A percentile compares a stretch with the other conserved stretches of the same genome.
Conservation (phyloP, 2,113 vertebrate genomes). For the Rallus limicola region DNA sequence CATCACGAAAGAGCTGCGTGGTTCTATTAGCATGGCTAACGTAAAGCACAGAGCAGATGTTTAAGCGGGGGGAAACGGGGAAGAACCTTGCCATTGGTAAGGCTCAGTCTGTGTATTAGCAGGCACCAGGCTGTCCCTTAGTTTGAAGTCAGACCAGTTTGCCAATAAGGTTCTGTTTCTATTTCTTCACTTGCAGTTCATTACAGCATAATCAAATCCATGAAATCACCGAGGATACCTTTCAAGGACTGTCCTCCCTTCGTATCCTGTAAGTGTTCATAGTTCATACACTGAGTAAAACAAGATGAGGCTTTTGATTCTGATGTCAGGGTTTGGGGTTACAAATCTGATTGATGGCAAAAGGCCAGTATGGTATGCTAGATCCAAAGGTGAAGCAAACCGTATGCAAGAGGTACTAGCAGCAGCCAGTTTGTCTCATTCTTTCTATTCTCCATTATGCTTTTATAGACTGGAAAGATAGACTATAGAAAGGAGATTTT, state of each 20-base stretch:
- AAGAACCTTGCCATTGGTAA: neutral
- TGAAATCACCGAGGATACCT: conserved; percentile 85
- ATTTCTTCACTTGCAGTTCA: conserved; percentile 75
- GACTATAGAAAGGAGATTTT: too few relatives aligned
- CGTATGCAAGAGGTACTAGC: neutral
- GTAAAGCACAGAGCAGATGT: neutral
- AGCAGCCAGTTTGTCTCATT: neutral
- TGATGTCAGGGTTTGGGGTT: neutral
- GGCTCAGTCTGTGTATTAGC: neutral
- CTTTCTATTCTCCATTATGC: neutral
- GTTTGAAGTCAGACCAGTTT: neutral
- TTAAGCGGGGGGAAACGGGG: neutral
- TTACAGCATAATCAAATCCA: conserved; percentile 92
- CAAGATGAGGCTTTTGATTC: neutral
- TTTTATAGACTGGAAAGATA: neutral
- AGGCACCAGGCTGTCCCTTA: neutral
- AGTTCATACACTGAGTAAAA: neutral
- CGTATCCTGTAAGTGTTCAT: conserved; percentile 87
- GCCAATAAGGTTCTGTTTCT: neutral
- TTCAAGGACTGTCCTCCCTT: conserved; percentile 86
- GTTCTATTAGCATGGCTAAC: neutral
- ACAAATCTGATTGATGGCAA: neutral
- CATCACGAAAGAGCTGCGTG: neutral
- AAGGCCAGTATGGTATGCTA: neutral
- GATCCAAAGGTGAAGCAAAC: neutral